Base-by-base conservation (phyloP, 2,113 vertebrate species). In the Eolophus roseicapilla region DNA sequence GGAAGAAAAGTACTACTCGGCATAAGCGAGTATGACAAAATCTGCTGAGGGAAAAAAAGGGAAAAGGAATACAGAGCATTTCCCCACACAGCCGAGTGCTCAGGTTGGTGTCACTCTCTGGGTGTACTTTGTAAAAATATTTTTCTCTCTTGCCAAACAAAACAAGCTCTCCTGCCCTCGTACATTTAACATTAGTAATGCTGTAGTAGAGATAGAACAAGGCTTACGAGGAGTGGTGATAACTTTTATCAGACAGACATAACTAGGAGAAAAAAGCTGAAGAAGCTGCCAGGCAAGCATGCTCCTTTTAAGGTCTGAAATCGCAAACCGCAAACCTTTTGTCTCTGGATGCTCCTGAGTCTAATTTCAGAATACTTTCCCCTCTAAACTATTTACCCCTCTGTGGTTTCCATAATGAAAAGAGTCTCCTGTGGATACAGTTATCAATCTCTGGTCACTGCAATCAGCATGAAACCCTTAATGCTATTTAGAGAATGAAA, bases 341-440 rank as follows among this genome's bases (percentile, higher is more conserved):
- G 70, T 79, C 74, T 75, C 31, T 75, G 53, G 24, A 17, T 85
- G 41, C 59, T 91, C n/a, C n/a, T 52, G 21, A 85, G 31, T 79
- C 49, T 88, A 75, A 91, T 94, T 91, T 91, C 77, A 76, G 59
- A 93, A 94, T 85, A 49, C 44, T 17, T 94, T 93, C 23, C 23
- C 44, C 31, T 79, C 49, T 73, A 76, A 91, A 79, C 62, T 95
- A 31, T 85, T 95, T 67, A 31, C 25, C 79, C 3, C 44, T 91
- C 43, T 76, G 9, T 59, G n/a, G n/a, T 50, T 87, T 87, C 70
- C 49, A 15, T 87, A 89, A 93, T 74, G 74, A 95, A 92, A 89
- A 74, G 37, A 89, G 59, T 63, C 53, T 94, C 88, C 88, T 64
- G 41, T 65, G 80, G 90, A 75, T 70, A 60, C 20, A 35, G 81